Evolutionary conservation across 1,140 invertebrate species (phyloP), one percentile per base, ranked within the genome.

Genomic region (Musca domestica): DNA sequence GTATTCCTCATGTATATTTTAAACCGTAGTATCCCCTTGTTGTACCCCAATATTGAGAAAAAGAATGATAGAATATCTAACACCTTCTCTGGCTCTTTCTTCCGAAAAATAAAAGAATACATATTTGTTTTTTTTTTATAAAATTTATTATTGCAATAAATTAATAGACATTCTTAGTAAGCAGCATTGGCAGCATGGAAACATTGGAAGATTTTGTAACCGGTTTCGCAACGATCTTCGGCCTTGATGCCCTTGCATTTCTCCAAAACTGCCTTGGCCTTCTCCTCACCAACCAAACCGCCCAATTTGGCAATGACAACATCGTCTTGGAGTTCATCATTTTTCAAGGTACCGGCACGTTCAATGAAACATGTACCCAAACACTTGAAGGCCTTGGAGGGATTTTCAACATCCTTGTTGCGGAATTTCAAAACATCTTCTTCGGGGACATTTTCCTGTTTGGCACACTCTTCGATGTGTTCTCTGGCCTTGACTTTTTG

Each of bases 181-280:
- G 34, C 7, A 12, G 19, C 67, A 0, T 68, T 47, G 12, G 10
- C 5, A 3, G 9, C 15, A n/a, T 19, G 9, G 14, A 25, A 68
- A n/a, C 67, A 68, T 63, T 68, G 17, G 25, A 51, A 64, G 17
- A 56, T 14, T 63, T 64, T 61, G 47, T 20, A 68, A n/a, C 54
- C 67, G 15, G 47, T 64, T 10, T 68, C 67, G 46, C 67, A 68
- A n/a, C 58, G 41, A 51, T 64, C 46, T 15, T 58, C 67, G 12
- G 58, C 58, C 48, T 64, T 64, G 10, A 68, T 22, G 19, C 56
- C 47, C 41, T 68, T 68, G 58, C 56, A 64, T 51, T 68, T 68
- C 1, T 58, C 49, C 15, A 68, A 47, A 14, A 17, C 19, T 2
- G 22, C 12, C 48, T 64, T 68, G 17, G 30, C n/a, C 12, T n/a